Percentiles rank a stretch among this genome's conserved stretches.
phyloP scores from a whole-genome alignment of 2,113 vertebrate species.

The Syngnathus typhle region DNA sequence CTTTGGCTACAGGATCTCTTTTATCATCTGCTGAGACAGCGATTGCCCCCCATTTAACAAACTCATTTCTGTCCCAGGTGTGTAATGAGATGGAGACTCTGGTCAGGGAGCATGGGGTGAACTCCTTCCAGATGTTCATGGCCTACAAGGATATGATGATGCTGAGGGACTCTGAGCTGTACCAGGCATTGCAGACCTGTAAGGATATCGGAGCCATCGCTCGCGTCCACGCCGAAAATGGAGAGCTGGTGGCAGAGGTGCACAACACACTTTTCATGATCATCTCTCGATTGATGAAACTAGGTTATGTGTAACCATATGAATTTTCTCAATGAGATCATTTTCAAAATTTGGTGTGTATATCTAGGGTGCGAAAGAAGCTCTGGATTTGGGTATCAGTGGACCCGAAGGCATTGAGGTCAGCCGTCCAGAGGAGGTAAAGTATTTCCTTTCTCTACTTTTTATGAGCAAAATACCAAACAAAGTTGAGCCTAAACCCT shows the following conservation, averaged over 20 bases:
- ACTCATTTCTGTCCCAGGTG: slow-evolving; percentile 71
- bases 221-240: slow-evolving; percentile 90
- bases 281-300: not conserved
- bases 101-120: slow-evolving; percentile 92
- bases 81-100: slow-evolving; percentile 88
- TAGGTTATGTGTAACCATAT: not conserved
- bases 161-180: slow-evolving; percentile 92
- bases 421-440: slow-evolving; percentile 93
- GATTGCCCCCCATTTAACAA: slow-evolving; percentile 34
- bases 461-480: not conserved
- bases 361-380: slow-evolving; percentile 86
- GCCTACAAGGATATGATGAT: slow-evolving; percentile 95
- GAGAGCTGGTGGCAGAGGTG: slow-evolving; percentile 94
- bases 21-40: slow-evolving; percentile 23
- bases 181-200: slow-evolving; percentile 86
- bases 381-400: slow-evolving; percentile 88
- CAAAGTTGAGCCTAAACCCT: no score
- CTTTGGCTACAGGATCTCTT: slow-evolving; percentile 29
- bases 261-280: not conserved
- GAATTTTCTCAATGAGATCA: no score
- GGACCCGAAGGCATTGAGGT: slow-evolving; percentile 95
- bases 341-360: not conserved
- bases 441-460: not conserved
- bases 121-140: slow-evolving; percentile 98
- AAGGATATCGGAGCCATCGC: slow-evolving; percentile 89